Percentiles rank a stretch among this genome's conserved stretches.
Evolutionary conservation across 2,797 vertebrate genomes (phyloP).

Genomic region (Acanthurus leucopareius): DNA sequence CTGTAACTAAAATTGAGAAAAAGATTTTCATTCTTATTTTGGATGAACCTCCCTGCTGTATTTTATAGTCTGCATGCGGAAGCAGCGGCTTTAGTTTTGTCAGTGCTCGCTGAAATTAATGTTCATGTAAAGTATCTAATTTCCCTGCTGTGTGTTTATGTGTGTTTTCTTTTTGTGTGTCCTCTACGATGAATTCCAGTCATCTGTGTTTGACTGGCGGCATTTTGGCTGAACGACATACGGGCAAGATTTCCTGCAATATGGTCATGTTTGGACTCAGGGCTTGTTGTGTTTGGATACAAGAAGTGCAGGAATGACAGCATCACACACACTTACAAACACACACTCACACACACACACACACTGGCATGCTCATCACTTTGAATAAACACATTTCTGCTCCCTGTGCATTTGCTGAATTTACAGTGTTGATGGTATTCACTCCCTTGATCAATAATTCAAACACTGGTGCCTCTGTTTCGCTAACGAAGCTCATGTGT

Average conservation of each 20-base stretch:
- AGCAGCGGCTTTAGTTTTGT: background rate
- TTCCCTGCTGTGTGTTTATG: background rate
- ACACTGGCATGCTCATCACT: slow-evolving; percentile 37
- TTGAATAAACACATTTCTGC: slow-evolving; percentile 52
- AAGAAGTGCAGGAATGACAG: slow-evolving; percentile 18
- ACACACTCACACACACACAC: slow-evolving; percentile 24
- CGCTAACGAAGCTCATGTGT: slow-evolving; percentile 51
- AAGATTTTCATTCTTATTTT: too few relatives aligned
- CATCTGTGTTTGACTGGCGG: slow-evolving; percentile 54
- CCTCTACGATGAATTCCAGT: slow-evolving; percentile 27
- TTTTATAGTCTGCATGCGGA: background rate
- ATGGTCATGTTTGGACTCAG: slow-evolving; percentile 58
- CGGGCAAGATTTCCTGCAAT: slow-evolving; percentile 52
- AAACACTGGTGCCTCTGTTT: slow-evolving; percentile 59
- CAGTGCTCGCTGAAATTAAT: background rate
- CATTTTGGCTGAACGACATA: slow-evolving; percentile 43
- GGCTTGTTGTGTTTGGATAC: slow-evolving; percentile 42
- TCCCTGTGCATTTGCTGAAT: slow-evolving; percentile 59
- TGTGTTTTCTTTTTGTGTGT: slow-evolving; percentile 12
- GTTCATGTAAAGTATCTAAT: slow-evolving; percentile 7
- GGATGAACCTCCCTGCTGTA: too few relatives aligned
- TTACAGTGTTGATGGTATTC: slow-evolving; percentile 63
- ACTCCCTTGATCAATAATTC: slow-evolving; percentile 80
- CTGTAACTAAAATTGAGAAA: too few relatives aligned
- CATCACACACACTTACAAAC: background rate